A percentile compares a stretch with the other conserved stretches of the same genome.
phyloP scores from a whole-genome alignment of 2,888 invertebrate genomes.

The Tinea trinotella region DNA sequence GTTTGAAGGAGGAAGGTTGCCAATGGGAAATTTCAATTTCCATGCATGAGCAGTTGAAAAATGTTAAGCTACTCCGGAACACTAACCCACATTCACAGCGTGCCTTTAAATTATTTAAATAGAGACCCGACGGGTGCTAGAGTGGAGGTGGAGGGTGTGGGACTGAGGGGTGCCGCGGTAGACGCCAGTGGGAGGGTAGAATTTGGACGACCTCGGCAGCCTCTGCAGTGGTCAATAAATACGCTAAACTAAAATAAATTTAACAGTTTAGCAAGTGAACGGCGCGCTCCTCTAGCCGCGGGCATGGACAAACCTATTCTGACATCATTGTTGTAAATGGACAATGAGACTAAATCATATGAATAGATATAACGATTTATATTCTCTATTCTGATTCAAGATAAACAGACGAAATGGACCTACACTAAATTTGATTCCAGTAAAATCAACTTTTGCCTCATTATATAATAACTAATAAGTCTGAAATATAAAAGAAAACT shows the following conservation, averaged over 20 bases:
- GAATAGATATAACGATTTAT: background rate
- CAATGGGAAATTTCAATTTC: conserved; percentile 16
- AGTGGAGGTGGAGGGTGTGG: background rate
- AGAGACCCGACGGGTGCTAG: conserved; percentile 8
- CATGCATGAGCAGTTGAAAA: conserved; percentile 17
- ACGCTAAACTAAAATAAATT: conserved; percentile 11
- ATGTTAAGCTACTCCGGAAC: conserved; percentile 9
- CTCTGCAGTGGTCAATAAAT: conserved; percentile 18
- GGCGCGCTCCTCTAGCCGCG: background rate
- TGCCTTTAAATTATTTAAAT: conserved; percentile 18
- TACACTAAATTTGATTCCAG: background rate
- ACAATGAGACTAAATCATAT: background rate
- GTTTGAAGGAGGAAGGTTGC: background rate
- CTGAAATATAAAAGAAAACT: too few relatives aligned
- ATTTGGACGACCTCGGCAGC: conserved; percentile 13
- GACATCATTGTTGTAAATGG: background rate
- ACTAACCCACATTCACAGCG: conserved; percentile 18
- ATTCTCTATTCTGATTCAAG: background rate
- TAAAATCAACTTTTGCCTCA: too few relatives aligned
- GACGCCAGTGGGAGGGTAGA: conserved; percentile 4
- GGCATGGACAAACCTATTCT: background rate
- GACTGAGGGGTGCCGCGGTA: background rate
- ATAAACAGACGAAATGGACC: background rate
- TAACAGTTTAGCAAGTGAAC: background rate
- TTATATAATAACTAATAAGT: too few relatives aligned